Percentiles rank a stretch among this genome's conserved stretches.
phyloP scores from a whole-genome alignment of 1,140 invertebrate species.

The Lasaia peninsularis region DNA sequence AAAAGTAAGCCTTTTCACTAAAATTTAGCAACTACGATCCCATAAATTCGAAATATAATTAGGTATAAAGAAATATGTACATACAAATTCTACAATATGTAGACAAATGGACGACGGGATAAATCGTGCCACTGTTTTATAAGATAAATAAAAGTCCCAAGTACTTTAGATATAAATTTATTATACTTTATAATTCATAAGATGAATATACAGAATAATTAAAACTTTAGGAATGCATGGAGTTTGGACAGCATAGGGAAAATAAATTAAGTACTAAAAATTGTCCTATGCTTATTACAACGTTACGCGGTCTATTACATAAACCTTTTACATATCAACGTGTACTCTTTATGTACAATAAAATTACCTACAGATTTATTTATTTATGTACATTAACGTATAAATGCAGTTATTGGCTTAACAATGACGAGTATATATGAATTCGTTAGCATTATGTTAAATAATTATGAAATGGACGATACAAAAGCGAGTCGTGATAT shows the following conservation, averaged over 20 bases:
- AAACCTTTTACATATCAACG: constrained; percentile 45
- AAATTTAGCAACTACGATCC: too few relatives aligned
- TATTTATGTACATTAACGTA: constrained; percentile 35
- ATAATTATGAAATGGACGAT: constrained; percentile 15
- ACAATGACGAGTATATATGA: constrained; percentile 8
- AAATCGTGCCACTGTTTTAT: too few relatives aligned
- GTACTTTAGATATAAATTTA: constrained; percentile 41
- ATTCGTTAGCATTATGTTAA: constrained; percentile 14
- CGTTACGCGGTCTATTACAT: constrained; percentile 55
- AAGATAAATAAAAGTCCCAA: constrained; percentile 22
- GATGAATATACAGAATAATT: constrained; percentile 56
- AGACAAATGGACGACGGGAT: too few relatives aligned
- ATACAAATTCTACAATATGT: too few relatives aligned
- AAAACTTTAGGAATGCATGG: constrained; percentile 63
- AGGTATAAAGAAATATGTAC: too few relatives aligned
- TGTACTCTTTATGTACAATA: constrained; percentile 54
- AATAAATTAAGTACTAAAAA: constrained; percentile 71
- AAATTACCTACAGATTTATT: constrained; percentile 29
- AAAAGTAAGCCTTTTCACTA: too few relatives aligned
- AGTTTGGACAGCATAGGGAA: constrained; percentile 53
- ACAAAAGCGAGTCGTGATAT: constrained; percentile 5
- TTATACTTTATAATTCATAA: constrained; percentile 50
- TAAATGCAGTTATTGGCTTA: constrained; percentile 32
- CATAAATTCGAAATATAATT: too few relatives aligned
- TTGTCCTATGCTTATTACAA: constrained; percentile 52